Base-by-base conservation (phyloP, 2,797 vertebrate genomes). In the Micrastur ruficollis region DNA sequence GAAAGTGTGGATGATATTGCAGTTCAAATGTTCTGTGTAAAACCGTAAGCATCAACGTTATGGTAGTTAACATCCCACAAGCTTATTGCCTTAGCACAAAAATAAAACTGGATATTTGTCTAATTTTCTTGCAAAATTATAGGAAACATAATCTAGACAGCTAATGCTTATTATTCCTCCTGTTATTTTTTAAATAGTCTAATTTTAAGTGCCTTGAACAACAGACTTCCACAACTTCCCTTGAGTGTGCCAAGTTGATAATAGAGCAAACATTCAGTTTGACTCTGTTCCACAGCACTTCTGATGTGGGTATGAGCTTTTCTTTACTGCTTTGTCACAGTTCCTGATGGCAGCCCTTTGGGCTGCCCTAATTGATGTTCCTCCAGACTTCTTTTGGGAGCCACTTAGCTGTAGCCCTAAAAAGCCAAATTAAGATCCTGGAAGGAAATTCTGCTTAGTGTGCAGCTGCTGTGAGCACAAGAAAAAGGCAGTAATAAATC, bases 211-310 rank as follows among this genome's bases (percentile, higher is more conserved):
- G 14, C 63, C 53, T 79, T 47, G 32, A 95, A 81, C 59, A 93
- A 61, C 92, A 93, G 86, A 90, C 86, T 95, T 96, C 66, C 90
- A 86, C 78, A 49, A 88, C 89, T 97, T 90, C 86, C 86, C 74
- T 50, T 56, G 62, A 58, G 42, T 78, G 49, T 95, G 92, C 86
- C 93, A 96, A 87, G 83, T 89, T 89, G 94, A 82, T 89, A 75
- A 67, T 22, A 85, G 89, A 76, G 84, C 92, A 82, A 92, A 70
- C 86, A 42, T n/a, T 76, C 81, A 65, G 25, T 72, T 55, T 86
- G 79, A 82, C 53, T 92, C 29, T 47, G 67, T 80, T 83, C 53
- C 66, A 29, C 62, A 40, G 3, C 17, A 32, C 55, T 84, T 75
- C 59, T 62, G 52, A 61, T 75, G 58, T n/a, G 66, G 34, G 14